phyloP scores from a whole-genome alignment of 2,113 vertebrate genomes.

The Atractosteus spatula region DNA sequence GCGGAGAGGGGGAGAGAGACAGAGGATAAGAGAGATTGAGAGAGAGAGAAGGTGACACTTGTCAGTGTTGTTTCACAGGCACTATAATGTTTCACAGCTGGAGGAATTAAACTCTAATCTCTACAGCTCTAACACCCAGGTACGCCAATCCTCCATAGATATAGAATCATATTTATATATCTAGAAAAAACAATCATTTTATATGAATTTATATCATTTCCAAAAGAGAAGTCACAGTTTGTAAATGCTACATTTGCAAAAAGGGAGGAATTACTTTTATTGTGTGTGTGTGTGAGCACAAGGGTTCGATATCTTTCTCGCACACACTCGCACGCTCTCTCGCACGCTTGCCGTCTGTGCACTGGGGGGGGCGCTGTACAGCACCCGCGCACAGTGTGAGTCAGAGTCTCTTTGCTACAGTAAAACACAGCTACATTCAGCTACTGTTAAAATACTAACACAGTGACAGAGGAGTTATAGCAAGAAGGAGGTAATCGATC shows the following conservation, averaged over 20 bases:
- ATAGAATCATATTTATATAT: conserved; percentile 64
- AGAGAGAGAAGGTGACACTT: conserved; percentile 59
- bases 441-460: conserved; percentile 68
- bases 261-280: conserved; percentile 32
- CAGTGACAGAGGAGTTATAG: conserved; percentile 59
- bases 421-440: conserved; percentile 70
- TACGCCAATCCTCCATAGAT: conserved; percentile 63
- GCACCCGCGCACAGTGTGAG: no score
- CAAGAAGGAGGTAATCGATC: conserved; percentile 49
- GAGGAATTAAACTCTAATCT: conserved; percentile 64
- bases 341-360: no score
- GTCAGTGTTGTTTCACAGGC: conserved; percentile 75
- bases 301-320: no score
- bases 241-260: conserved; percentile 78
- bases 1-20: conserved; percentile 36
- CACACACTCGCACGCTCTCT: no score
- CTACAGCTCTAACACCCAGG: conserved; percentile 71
- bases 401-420: no score
- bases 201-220: conserved; percentile 50
- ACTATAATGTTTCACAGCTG: conserved; percentile 81
- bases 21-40: conserved; percentile 57
- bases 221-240: conserved; percentile 73
- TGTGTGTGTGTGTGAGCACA: no score
- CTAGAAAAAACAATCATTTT: conserved; percentile 24
- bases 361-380: no score